Conservation (phyloP, 2,888 invertebrate genomes). For the Yponomeuta plumbellus region DNA sequence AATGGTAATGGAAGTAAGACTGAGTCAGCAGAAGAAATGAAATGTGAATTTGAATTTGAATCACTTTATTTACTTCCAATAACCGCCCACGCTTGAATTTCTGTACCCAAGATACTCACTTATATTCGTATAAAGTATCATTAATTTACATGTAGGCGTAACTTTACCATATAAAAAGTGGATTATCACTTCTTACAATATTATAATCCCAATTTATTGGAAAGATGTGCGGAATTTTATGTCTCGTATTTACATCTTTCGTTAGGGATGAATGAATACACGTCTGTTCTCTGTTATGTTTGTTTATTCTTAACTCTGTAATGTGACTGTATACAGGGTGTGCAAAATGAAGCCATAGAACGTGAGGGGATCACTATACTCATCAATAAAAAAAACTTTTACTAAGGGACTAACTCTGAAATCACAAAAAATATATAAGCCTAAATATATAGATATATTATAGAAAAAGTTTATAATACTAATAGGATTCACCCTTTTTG, state of each 20-base stretch:
- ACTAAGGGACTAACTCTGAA: no score
- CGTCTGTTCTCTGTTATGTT: not conserved
- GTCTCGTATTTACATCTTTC: slow-evolving; percentile 23
- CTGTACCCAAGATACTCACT: slow-evolving; percentile 35
- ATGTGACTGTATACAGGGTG: no score
- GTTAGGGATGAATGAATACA: not conserved
- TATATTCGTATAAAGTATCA: slow-evolving; percentile 44
- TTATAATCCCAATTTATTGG: slow-evolving; percentile 53
- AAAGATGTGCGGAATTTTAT: slow-evolving; percentile 48
- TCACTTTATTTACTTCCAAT: not conserved
- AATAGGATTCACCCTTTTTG: no score
- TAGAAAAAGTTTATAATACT: no score
- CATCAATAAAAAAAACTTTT: no score
- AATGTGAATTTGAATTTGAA: not conserved
- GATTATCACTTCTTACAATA: slow-evolving; percentile 50
- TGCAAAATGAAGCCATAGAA: no score
- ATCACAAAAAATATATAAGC: no score
- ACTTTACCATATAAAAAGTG: slow-evolving; percentile 51
- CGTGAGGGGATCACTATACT: no score
- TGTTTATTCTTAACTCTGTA: not conserved
- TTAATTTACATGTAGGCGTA: slow-evolving; percentile 47
- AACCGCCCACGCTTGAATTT: not conserved
- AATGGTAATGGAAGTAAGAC: not conserved
- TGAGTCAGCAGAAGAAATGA: not conserved
- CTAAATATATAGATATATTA: no score